These are phyloP conservation scores for Drosophila cracens DNA, from an alignment of 2,888 invertebrate species.

Conservation along the genomic window DNA sequence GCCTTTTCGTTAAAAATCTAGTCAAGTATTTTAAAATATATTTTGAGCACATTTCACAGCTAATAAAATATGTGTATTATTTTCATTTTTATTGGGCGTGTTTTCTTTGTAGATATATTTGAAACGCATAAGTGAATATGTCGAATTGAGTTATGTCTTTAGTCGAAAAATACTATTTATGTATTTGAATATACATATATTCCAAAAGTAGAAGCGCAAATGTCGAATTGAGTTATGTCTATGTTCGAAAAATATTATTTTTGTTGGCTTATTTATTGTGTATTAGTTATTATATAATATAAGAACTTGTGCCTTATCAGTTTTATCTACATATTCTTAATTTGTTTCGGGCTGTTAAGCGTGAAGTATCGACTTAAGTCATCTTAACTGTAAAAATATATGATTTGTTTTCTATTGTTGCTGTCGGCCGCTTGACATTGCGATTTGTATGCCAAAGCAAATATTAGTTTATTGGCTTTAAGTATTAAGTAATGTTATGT, in stretches of 20 bases:
- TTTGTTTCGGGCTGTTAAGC: not conserved
- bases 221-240: not conserved
- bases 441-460: not conserved
- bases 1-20: not conserved
- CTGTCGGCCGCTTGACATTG: constrained; percentile 1
- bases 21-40: not conserved
- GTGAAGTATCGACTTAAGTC: constrained; percentile 5
- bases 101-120: not conserved
- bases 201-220: not conserved
- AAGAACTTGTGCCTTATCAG: constrained; percentile 10
- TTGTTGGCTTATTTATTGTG: not conserved
- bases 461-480: not conserved
- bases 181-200: not conserved
- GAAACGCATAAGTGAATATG: not conserved
- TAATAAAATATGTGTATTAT: not conserved
- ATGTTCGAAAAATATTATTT: not conserved
- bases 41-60: not conserved
- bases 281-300: not conserved
- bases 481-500: not conserved
- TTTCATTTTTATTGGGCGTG: not conserved
- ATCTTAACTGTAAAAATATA: not conserved
- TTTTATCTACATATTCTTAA: not conserved
- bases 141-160: not conserved
- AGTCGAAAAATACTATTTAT: not conserved
- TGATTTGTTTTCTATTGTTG: not conserved